A percentile compares a stretch with the other conserved stretches of the same genome.
These are phyloP conservation scores for Andrena bicolor DNA, from an alignment of 2,888 invertebrate genomes.

Conservation along the genomic window DNA sequence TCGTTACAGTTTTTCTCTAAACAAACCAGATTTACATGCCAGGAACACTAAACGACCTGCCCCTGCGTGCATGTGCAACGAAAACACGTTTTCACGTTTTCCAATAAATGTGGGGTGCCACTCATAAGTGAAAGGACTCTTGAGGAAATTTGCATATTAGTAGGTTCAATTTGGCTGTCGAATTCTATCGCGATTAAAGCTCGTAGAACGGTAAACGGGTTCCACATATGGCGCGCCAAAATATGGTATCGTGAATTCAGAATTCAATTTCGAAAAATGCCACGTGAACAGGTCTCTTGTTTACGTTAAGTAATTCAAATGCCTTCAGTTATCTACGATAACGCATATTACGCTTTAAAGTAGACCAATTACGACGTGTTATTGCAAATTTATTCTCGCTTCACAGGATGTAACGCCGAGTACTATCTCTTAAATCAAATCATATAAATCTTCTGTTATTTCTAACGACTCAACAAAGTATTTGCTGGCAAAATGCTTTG, in stretches of 20 bases:
- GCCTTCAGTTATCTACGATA: background rate
- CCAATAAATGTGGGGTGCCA: slow-evolving; percentile 9
- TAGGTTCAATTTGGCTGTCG: slow-evolving; percentile 37
- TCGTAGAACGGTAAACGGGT: slow-evolving; percentile 44
- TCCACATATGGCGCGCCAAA: slow-evolving; percentile 16
- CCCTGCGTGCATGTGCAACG: background rate
- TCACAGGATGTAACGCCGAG: no score
- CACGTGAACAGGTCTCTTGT: background rate
- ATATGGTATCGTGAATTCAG: background rate
- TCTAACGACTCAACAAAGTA: no score
- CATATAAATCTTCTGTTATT: no score
- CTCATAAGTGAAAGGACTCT: slow-evolving; percentile 50
- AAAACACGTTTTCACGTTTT: slow-evolving; percentile 15
- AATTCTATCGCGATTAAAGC: slow-evolving; percentile 30
- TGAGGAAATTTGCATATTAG: slow-evolving; percentile 24
- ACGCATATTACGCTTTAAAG: background rate
- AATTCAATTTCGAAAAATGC: background rate
- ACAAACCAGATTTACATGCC: slow-evolving; percentile 22
- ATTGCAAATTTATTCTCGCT: background rate
- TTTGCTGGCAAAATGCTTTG: no score
- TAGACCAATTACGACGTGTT: background rate
- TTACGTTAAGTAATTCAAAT: no score
- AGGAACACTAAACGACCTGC: background rate
- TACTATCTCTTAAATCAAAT: no score
- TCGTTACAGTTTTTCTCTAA: slow-evolving; percentile 15